Evolutionary conservation across 2,113 vertebrate genomes (phyloP).

Genomic region (Penelope pileata): DNA sequence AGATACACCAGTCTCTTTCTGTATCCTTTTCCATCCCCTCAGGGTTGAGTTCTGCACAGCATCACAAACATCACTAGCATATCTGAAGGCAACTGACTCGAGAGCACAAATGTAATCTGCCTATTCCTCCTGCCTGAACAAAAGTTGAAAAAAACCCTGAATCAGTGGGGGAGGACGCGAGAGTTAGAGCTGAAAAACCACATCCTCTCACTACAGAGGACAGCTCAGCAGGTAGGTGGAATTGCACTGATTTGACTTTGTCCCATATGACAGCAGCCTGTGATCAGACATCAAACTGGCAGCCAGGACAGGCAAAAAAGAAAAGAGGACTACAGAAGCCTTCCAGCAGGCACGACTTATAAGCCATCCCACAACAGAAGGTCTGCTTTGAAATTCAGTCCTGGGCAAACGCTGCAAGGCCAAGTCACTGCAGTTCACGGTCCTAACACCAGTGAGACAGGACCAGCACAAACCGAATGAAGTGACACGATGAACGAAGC

Average conservation of each 20-base stretch:
- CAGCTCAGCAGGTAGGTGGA: background rate
- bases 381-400: background rate
- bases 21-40: background rate
- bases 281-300: background rate
- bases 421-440: background rate
- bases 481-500: background rate
- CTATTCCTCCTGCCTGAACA: background rate
- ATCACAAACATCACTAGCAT: background rate
- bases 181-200: background rate
- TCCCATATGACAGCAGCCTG: background rate
- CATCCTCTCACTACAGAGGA: background rate
- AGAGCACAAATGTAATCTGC: background rate
- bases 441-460: background rate
- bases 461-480: accelerated
- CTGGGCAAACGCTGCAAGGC: background rate
- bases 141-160: background rate
- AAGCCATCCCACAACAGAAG: background rate
- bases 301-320: background rate
- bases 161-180: background rate
- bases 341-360: background rate
- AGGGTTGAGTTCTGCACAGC: background rate
- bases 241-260: background rate
- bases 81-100: background rate
- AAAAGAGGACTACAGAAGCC: background rate
- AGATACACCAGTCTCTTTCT: background rate